Evolutionary conservation across 92 coral and sea anemone genomes (phyloP).

Genomic region (Porites divaricata): DNA sequence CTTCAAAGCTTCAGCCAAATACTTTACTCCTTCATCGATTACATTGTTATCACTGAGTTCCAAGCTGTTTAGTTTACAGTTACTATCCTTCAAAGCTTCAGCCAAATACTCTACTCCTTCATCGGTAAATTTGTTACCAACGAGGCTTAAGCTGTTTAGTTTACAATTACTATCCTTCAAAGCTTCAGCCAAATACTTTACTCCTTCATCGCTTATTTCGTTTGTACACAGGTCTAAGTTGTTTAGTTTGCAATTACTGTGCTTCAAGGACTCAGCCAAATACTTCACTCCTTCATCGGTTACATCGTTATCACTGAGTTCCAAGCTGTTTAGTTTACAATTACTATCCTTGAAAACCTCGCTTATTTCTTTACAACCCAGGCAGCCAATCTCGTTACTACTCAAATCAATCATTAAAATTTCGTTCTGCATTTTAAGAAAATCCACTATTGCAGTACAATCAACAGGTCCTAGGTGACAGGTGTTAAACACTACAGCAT

Average conservation of each 20-base stretch:
- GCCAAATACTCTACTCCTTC: background rate
- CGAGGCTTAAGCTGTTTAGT: no score
- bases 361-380: background rate
- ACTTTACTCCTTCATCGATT: background rate
- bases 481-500: background rate
- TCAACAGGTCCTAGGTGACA: background rate
- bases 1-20: background rate
- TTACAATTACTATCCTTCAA: no score
- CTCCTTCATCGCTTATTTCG: no score
- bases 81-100: background rate
- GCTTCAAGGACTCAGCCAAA: background rate
- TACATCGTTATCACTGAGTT: background rate
- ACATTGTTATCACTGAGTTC: accelerated
- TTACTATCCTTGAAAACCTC: background rate
- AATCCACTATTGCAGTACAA: background rate
- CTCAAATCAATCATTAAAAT: background rate
- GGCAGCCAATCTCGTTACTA: background rate
- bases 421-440: background rate
- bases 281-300: background rate
- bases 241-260: background rate
- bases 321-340: background rate
- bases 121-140: background rate
- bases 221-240: no score
- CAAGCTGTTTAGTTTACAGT: background rate
- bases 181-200: no score